Base-by-base conservation (phyloP, 2,113 vertebrate genomes). In the Hyaena hyaena region DNA sequence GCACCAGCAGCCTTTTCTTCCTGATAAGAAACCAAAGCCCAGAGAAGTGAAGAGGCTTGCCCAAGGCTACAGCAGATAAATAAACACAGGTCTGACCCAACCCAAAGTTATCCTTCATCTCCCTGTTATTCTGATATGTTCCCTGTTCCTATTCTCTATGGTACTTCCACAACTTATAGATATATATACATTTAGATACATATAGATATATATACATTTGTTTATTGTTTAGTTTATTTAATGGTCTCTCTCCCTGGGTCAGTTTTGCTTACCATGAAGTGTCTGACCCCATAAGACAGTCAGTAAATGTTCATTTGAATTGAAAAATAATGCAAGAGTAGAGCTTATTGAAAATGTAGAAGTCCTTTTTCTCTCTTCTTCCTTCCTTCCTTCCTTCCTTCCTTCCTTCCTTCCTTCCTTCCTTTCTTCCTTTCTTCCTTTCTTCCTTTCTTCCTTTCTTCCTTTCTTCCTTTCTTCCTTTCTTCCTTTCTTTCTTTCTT, bases 1-100 rank as follows among this genome's bases (percentile, higher is more conserved):
- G 11, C 55, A 76, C 81, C 35, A 50, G 43, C 66, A 93, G 33
- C 48, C 26, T 81, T 90, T 93, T 88, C 81, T 88, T 93, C n/a
- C 35, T 73, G n/a, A 69, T 91, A 28, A 95, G 86, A 96, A 88
- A 73, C 71, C n/a, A 48, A 93, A 81, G 77, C 48, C 48, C 77
- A 83, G n/a, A 76, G 81, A 80, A 79, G 35, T 61, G n/a, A 90
- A 96, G 74, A 88, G 43, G 45, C 31, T 79, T 84, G 26, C 58
- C 43, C 4, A 9, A 69, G 55, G 7, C 92, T 85, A 71, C 61
- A 61, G 31, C 66, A 76, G 53, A 24, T 68, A 83, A 82, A 35
- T 84, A 89, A 81, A 85, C 53, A 74, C 48, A 68, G 28, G 21
- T 83, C 39, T 81, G 73, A 71, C n/a, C 66, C 33, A 35, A 66